phyloP scores from a whole-genome alignment of 2,113 vertebrate species.

The Silurus meridionalis region DNA sequence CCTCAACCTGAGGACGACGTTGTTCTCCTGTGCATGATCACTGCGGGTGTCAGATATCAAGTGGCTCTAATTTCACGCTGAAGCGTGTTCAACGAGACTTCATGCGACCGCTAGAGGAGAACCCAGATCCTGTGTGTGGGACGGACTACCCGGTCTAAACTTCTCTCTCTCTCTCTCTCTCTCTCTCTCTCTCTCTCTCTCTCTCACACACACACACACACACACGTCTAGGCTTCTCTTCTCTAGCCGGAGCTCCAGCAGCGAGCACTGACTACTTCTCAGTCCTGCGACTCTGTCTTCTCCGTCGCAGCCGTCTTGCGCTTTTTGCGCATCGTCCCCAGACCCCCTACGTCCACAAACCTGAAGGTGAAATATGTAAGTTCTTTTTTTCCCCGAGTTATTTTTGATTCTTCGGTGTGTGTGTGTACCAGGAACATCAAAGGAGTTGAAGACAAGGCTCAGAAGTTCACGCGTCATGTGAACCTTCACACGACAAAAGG shows the following conservation, averaged over 20 bases:
- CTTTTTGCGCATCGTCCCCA: background rate
- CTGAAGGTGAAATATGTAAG: background rate
- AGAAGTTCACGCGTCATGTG: constrained; percentile 10
- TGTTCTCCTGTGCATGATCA: constrained; percentile 70
- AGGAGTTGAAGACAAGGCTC: no score
- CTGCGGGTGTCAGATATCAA: constrained; percentile 92
- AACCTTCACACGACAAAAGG: background rate
- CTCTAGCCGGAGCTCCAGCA: constrained; percentile 45
- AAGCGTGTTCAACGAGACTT: constrained; percentile 79
- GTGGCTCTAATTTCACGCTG: constrained; percentile 96
- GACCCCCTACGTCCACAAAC: background rate
- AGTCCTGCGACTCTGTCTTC: background rate
- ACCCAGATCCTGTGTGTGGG: constrained; percentile 76
- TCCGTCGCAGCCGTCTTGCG: background rate
- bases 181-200: background rate
- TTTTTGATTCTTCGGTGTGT: background rate
- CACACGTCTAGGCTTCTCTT: constrained; percentile 46
- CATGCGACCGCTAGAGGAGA: constrained; percentile 89
- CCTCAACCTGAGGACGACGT: constrained; percentile 51
- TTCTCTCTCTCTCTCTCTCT: constrained; percentile 29
- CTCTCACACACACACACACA: background rate
- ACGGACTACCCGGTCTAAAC: constrained; percentile 64
- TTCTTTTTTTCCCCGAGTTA: background rate
- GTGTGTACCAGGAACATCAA: no score
- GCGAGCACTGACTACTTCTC: constrained; percentile 42